Percentiles rank a stretch among this genome's conserved stretches.
Conservation (phyloP, 2,797 vertebrate genomes). For the Tenualosa thibaudeaui region DNA sequence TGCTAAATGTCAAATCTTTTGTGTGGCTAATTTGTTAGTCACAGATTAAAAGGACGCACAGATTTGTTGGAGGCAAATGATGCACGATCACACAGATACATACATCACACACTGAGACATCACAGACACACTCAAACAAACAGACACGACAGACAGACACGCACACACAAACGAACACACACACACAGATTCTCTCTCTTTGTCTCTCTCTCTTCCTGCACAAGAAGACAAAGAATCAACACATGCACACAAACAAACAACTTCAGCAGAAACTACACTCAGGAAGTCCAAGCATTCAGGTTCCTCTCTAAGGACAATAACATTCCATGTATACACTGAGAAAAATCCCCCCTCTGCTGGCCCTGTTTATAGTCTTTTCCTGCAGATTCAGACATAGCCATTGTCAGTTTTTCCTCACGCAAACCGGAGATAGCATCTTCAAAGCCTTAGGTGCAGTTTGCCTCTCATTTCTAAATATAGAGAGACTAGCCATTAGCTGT, state of each 20-base stretch:
- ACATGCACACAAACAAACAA: slow-evolving; percentile 21
- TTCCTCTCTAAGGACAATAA: slow-evolving; percentile 29
- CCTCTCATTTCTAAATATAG: slow-evolving; percentile 4
- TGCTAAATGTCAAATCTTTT: not conserved
- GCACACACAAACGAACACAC: not conserved
- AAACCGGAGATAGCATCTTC: not conserved
- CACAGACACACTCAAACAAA: not conserved
- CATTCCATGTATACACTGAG: slow-evolving; percentile 5
- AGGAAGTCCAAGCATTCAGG: slow-evolving; percentile 36
- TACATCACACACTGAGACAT: not conserved
- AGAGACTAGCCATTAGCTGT: not conserved
- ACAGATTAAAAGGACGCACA: not conserved
- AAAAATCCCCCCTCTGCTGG: not conserved
- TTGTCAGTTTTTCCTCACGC: slow-evolving; percentile 11
- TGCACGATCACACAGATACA: not conserved
- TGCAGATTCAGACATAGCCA: slow-evolving; percentile 23
- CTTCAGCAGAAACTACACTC: not conserved
- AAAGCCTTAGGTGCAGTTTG: not conserved
- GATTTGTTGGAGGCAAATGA: not conserved
- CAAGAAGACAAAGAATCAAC: slow-evolving; percentile 51
- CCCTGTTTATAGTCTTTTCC: slow-evolving; percentile 37
- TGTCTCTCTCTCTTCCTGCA: slow-evolving; percentile 49
- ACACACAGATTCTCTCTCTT: not conserved
- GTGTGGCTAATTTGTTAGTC: not conserved
- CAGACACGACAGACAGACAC: not conserved